Conservation (phyloP, 2,797 vertebrate species). For the Bradypodion ventrale region DNA sequence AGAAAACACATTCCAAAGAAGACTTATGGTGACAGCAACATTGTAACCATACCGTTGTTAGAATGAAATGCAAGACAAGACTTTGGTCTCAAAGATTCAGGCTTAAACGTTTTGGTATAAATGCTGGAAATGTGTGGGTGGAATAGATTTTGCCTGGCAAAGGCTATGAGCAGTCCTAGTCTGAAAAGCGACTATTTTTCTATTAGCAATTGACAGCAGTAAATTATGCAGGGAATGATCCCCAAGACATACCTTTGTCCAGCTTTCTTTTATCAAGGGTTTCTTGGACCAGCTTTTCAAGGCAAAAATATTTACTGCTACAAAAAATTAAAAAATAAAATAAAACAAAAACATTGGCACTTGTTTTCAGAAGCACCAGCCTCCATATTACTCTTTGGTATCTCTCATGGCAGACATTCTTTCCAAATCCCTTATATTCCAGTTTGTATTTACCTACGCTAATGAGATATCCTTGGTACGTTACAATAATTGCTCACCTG, state of each 20-base stretch:
- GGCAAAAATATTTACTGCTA: conserved; percentile 18
- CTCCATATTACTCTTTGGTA: background rate
- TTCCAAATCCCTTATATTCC: conserved; percentile 25
- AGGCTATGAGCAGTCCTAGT: background rate
- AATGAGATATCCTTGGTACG: background rate
- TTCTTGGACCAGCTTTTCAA: conserved; percentile 16
- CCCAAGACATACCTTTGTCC: background rate
- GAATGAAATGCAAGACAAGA: background rate
- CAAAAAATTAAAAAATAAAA: background rate
- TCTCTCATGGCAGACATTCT: background rate
- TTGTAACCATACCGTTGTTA: background rate
- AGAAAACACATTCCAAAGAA: background rate
- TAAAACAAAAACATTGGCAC: background rate
- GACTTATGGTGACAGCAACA: background rate
- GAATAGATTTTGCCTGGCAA: background rate
- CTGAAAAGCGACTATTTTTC: conserved; percentile 9
- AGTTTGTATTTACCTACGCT: conserved; percentile 17
- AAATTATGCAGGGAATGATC: conserved; percentile 4
- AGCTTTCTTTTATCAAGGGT: conserved; percentile 7
- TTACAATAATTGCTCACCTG: conserved; percentile 36
- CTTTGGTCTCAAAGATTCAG: conserved; percentile 8
- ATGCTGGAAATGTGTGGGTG: accelerated
- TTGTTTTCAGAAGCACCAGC: conserved; percentile 8
- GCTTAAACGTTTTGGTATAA: background rate
- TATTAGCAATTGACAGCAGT: conserved; percentile 6